phyloP scores from a whole-genome alignment of 2,797 vertebrate genomes.

The Anniella stebbinsi region DNA sequence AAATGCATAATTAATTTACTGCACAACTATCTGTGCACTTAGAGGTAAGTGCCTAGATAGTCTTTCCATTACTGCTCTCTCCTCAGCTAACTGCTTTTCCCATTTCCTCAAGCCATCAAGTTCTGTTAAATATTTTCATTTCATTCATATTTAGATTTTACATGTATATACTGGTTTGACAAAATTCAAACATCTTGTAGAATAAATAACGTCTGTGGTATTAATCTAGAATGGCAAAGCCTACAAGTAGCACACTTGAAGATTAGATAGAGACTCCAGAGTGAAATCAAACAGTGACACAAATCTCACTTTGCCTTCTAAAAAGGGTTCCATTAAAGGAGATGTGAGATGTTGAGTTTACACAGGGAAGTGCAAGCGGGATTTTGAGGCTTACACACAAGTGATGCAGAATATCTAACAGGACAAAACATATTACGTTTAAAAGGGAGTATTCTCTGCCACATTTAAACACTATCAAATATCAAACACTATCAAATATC shows the following conservation, averaged over 20 bases:
- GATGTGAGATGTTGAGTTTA: neutral
- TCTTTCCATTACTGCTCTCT: neutral
- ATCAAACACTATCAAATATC: neutral
- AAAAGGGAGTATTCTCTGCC: neutral
- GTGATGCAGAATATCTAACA: slow-evolving; percentile 19
- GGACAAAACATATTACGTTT: neutral
- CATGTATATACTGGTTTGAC: slow-evolving; percentile 23
- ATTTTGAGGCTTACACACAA: slow-evolving; percentile 2
- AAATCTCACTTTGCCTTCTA: neutral
- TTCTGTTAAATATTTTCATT: slow-evolving; percentile 36
- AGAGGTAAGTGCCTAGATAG: neutral
- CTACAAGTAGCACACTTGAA: slow-evolving; percentile 21
- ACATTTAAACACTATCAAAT: neutral
- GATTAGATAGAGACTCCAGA: slow-evolving; percentile 44
- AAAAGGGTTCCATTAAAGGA: slow-evolving; percentile 20
- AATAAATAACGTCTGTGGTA: slow-evolving; percentile 18
- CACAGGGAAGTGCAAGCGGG: neutral
- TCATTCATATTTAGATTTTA: slow-evolving; percentile 40
- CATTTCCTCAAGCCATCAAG: neutral
- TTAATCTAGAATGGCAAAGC: slow-evolving; percentile 34
- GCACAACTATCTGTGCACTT: neutral
- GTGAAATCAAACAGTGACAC: slow-evolving; percentile 12
- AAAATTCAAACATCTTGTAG: slow-evolving; percentile 35
- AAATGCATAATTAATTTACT: neutral
- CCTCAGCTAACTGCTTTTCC: neutral